Evolutionary conservation across 1,140 invertebrate genomes (phyloP), one percentile per base, ranked within the genome.

Genomic region (Anoplolepis gracilipes): DNA sequence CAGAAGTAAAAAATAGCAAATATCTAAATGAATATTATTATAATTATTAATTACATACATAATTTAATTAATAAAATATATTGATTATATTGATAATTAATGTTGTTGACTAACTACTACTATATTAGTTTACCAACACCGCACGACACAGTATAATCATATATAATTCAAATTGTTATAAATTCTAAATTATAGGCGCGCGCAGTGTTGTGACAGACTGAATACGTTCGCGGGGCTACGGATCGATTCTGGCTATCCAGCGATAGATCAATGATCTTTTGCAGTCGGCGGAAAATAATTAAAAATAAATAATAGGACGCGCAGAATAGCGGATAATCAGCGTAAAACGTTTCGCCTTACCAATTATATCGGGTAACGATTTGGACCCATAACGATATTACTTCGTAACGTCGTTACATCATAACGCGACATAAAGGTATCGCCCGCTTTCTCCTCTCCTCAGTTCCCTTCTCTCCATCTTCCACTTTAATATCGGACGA

Each of bases 211-310:
- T 86, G 77, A 86, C 78, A 53, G 4, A 19, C 61, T n/a, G 67
- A 67, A 49, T 79, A 84, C 87, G 76, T 76, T n/a, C n/a, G n/a
- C 81, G 81, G 67, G 64, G 25, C 30, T 2, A 11, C 39, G 39
- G 36, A 67, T 85, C 87, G 88, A 84, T 33, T 89, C 65, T 30
- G 53, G 76, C 88, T 82, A 86, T 53, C 42, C 61, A 65, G 61
- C 82, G 88, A 88, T 84, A 81, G 76, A 36, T 85, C 87, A 87
- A 69, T 76, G 87, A 81, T 88, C 67, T 53, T 10, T 73, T 84
- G 76, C 84, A 77, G 84, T 88, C 85, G 70, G 75, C 69, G 86
- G 85, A 81, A 89, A 89, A 90, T 89, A 89, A 90, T 90, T 89
- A 89, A 87, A 89, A 90, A 90, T 90, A 85, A 87, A 90, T 89